Conservation (phyloP, 1,140 invertebrate species). For the Parapsyche elsis region DNA sequence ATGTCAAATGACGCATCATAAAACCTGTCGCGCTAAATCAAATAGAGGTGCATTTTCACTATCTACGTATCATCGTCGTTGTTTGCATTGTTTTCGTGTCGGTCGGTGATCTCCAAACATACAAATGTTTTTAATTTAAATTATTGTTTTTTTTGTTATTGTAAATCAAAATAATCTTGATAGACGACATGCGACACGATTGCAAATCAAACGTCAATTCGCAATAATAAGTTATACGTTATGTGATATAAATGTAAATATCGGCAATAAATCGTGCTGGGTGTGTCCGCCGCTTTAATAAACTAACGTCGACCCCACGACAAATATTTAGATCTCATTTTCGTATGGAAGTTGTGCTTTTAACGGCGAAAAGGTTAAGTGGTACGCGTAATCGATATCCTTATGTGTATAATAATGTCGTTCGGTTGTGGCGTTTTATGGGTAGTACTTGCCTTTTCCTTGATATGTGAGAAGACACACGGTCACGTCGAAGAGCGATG, state of each 20-base stretch:
- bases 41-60: no score
- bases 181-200: neutral
- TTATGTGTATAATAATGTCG: neutral
- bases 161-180: no score
- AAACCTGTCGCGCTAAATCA: neutral
- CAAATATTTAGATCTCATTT: conserved; percentile 24
- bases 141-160: no score
- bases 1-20: neutral
- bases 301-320: neutral
- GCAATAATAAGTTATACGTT: conserved; percentile 5
- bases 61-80: no score
- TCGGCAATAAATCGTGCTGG: neutral
- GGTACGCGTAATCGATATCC: conserved; percentile 11
- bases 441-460: neutral
- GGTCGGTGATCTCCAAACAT: no score
- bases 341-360: neutral
- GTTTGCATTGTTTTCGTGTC: no score
- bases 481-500: neutral
- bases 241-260: conserved; percentile 29
- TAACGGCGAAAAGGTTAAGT: conserved; percentile 18
- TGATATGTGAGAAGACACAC: conserved; percentile 7
- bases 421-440: neutral
- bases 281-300: conserved; percentile 8
- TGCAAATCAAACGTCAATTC: conserved; percentile 1
- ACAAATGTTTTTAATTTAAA: no score